Evolutionary conservation across 2,888 invertebrate genomes (phyloP).

Genomic region (Xestia rhomboidea): DNA sequence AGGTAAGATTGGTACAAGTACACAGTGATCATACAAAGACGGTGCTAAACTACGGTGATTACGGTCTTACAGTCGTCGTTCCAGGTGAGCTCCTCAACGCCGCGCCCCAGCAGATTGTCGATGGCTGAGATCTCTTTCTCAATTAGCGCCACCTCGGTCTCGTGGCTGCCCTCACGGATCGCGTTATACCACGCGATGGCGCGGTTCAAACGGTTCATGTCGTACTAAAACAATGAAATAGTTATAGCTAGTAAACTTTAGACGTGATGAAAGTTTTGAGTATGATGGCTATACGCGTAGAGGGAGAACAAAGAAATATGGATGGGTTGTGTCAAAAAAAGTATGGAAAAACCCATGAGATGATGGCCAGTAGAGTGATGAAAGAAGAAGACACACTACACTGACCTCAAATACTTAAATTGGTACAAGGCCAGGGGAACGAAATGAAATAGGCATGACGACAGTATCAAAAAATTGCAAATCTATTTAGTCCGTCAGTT

Average conservation of each 20-base stretch:
- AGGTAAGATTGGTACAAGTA: background rate
- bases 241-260: background rate
- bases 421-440: background rate
- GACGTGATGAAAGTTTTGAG: background rate
- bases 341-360: background rate
- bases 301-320: background rate
- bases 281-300: background rate
- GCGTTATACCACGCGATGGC: conserved; percentile 96
- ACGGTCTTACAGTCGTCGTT: conserved; percentile 93
- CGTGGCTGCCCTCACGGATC: conserved; percentile 93
- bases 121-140: conserved; percentile 94
- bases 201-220: conserved; percentile 90
- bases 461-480: too few relatives aligned
- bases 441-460: too few relatives aligned
- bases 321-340: background rate
- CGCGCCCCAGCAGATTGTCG: conserved; percentile 92
- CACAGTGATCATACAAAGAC: background rate
- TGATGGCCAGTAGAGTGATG: background rate
- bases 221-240: conserved; percentile 79
- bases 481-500: too few relatives aligned
- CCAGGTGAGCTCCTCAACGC: conserved; percentile 94
- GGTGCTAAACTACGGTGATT: conserved; percentile 26
- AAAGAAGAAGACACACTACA: background rate
- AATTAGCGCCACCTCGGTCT: conserved; percentile 94
- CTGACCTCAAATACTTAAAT: background rate